Evolutionary conservation across 2,888 invertebrate genomes (phyloP).

Genomic region (Cryptops parisi): DNA sequence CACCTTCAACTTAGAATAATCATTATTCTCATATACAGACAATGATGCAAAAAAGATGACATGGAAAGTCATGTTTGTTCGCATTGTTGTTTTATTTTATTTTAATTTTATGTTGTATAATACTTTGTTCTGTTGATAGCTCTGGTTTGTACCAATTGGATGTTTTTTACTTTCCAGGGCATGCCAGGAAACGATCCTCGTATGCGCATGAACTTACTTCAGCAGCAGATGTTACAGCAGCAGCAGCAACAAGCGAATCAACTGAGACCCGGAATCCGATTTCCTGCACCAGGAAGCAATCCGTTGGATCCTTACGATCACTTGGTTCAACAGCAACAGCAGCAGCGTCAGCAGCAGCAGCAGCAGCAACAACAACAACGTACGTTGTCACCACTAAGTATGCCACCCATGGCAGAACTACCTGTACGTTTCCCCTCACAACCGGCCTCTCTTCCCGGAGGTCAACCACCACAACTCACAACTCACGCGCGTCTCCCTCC

Average conservation of each 20-base stretch:
- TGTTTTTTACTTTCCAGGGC: no score
- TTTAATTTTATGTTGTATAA: not conserved
- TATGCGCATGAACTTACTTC: slow-evolving; percentile 38
- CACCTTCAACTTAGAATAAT: not conserved
- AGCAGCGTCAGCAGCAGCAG: slow-evolving; percentile 26
- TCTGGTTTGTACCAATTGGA: no score
- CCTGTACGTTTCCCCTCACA: no score
- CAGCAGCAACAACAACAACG: slow-evolving; percentile 15
- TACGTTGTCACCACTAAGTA: no score
- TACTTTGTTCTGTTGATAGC: no score
- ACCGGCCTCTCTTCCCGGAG: slow-evolving; percentile 23
- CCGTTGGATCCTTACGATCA: slow-evolving; percentile 35
- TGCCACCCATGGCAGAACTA: no score
- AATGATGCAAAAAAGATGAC: no score
- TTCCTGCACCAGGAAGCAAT: slow-evolving; percentile 23
- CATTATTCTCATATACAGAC: no score
- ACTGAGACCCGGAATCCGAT: slow-evolving; percentile 17
- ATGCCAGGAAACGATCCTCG: no score
- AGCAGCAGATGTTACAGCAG: slow-evolving; percentile 19
- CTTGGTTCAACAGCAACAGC: slow-evolving; percentile 33
- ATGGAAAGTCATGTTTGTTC: no score
- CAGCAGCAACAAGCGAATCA: no score
- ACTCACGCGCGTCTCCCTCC: not conserved
- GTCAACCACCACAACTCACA: slow-evolving; percentile 21
- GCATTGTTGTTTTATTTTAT: slow-evolving; percentile 7